Percentiles rank a stretch among this genome's conserved stretches.
These are phyloP conservation scores for Cancer borealis DNA, from an alignment of 2,888 invertebrate genomes.

Conservation along the genomic window DNA sequence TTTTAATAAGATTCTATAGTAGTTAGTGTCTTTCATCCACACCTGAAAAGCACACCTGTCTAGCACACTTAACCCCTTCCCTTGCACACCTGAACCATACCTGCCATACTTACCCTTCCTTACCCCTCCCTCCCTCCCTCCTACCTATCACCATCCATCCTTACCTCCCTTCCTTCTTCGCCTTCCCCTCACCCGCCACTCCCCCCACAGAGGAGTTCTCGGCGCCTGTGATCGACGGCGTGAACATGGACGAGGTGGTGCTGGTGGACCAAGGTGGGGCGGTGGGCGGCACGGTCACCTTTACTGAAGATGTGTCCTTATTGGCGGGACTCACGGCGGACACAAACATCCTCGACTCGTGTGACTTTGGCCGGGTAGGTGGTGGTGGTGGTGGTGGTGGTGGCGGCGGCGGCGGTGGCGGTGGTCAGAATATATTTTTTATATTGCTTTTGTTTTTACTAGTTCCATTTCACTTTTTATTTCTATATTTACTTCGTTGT, in stretches of 20 bases:
- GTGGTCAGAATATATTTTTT: not conserved
- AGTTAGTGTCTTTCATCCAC: too few species aligned
- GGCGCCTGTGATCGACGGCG: slow-evolving; percentile 42
- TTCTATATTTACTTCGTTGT: too few species aligned
- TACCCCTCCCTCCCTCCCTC: not conserved
- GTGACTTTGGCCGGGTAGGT: slow-evolving; percentile 47
- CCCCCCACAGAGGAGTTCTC: not conserved
- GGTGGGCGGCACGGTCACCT: slow-evolving; percentile 43
- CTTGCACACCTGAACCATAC: too few species aligned
- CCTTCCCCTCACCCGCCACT: not conserved
- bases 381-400: not conserved
- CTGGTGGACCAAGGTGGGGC: not conserved
- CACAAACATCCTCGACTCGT: slow-evolving; percentile 27
- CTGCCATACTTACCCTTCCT: too few species aligned
- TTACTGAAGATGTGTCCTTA: slow-evolving; percentile 4
- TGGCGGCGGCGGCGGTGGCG: not conserved
- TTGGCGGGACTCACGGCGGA: not conserved
- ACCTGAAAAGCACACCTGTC: too few species aligned
- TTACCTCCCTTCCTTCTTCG: not conserved
- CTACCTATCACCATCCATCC: not conserved
- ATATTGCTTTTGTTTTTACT: too few species aligned
- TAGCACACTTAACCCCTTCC: too few species aligned
- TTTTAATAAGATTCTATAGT: too few species aligned
- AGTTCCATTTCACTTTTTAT: too few species aligned
- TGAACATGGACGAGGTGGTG: slow-evolving; percentile 8